Base-by-base conservation (phyloP, 2,888 invertebrate species). In the Apotomis capreana region DNA sequence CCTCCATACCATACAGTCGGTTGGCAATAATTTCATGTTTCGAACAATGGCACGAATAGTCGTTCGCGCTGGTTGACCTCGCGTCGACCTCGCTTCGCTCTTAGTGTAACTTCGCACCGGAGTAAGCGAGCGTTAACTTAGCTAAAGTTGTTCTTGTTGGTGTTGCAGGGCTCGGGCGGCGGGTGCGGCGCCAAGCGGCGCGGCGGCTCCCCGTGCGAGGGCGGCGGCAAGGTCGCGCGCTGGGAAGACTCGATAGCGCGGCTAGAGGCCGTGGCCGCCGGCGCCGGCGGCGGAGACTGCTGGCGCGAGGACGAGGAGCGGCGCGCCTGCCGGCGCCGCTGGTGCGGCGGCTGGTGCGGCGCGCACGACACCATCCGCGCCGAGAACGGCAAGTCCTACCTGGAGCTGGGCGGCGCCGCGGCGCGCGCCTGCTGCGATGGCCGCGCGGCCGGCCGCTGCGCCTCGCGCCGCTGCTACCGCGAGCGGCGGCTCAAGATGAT, bases 331-430 rank as follows among this genome's bases (percentile, higher is more conserved):
- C 90, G 93, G 88, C 87, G 95, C 89, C 86, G 95, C 90, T 89
- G 95, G 90, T 93, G 93, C 85, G 92, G 93, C 75, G 93, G 93
- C 83, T 92, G 93, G 90, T 92, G 94, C 84, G 91, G 93, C 77
- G 93, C 93, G 80, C 95, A 95, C 87, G 97, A 97, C 88, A 97
- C 97, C 83, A 97, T 97, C 87, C 95, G 97, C 76, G 97, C 97
- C 81, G 97, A 97, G 90, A 97, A 97, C 89, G 97, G 97, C 83
- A 97, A 97, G 91, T 97, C 97, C 78, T 97, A 97, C 93, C 94
- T 97, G 85, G 97, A 97, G 91, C 94, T 97, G 76, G 97, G 97
- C 81, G 96, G 95, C 80, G 94, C 95, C 54, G 94, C 97, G 70
- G 97, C 97, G 80, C 96, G 95, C 82, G 94, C 95, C 79, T 96